Evolutionary conservation across 2,113 vertebrate species (phyloP).

Genomic region (Syrrhaptes paradoxus): DNA sequence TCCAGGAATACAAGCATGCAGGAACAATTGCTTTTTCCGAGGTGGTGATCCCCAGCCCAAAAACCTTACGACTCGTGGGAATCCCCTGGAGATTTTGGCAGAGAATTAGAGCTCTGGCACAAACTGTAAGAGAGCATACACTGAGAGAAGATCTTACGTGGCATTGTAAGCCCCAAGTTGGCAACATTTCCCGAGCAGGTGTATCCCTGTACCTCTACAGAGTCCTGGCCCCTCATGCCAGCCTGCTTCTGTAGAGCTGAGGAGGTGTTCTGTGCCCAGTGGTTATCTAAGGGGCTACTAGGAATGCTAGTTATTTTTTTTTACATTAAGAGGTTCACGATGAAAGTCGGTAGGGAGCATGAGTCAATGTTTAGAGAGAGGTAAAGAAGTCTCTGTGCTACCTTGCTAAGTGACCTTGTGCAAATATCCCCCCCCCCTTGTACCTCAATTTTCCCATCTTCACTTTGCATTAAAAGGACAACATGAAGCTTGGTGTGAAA

Average conservation of each 20-base stretch:
- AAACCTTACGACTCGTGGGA: not conserved
- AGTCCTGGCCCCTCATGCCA: not conserved
- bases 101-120: not conserved
- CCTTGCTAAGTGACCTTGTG: not conserved
- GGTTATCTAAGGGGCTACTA: not conserved
- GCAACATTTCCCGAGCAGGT: rapidly evolving
- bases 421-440: not conserved
- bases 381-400: not conserved
- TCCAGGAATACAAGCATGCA: not conserved
- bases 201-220: rapidly evolving
- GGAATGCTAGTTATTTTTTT: not conserved
- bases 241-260: not conserved
- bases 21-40: not conserved
- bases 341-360: not conserved
- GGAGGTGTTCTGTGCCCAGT: not conserved
- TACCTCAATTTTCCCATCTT: conserved; percentile 23
- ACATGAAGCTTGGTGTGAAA: not conserved
- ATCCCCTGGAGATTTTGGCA: not conserved
- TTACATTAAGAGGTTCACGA: not conserved
- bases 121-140: not conserved
- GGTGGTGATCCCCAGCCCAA: not conserved
- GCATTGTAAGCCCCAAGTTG: not conserved
- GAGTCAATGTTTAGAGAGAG: not conserved
- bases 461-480: not conserved
- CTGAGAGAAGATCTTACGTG: not conserved